phyloP scores from a whole-genome alignment of 2,113 vertebrate species.

The Aplodontia rufa region DNA sequence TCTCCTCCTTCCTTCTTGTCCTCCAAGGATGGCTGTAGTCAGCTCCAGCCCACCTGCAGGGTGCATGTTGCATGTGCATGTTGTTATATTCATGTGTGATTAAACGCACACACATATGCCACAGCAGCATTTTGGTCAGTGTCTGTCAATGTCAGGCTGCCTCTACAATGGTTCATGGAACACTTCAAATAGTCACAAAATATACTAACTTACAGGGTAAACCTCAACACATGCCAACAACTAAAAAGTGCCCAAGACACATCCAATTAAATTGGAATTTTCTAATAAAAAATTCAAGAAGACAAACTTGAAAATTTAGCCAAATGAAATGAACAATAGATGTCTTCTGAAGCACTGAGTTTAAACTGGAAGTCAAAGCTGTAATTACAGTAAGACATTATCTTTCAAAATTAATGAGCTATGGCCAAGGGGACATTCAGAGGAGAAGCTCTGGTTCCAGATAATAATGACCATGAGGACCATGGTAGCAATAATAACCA shows the following conservation, averaged over 20 bases:
- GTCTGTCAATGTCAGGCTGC: background rate
- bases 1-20: background rate
- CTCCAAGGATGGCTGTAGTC: too few species aligned
- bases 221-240: background rate
- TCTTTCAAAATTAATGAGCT: background rate
- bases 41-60: background rate
- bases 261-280: constrained; percentile 46
- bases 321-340: background rate
- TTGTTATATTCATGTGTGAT: background rate
- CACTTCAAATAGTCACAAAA: background rate
- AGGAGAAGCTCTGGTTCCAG: background rate
- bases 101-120: background rate
- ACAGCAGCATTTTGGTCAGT: background rate
- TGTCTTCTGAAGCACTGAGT: background rate
- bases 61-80: background rate
- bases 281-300: constrained; percentile 26
- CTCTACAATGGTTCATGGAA: background rate
- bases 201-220: background rate
- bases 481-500: accelerated
- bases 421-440: background rate
- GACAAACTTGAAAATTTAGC: background rate
- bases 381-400: background rate
- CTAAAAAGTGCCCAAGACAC: constrained; percentile 23
- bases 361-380: background rate
- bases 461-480: background rate